Conservation (phyloP, 1,140 invertebrate species). For the Streblospio benedicti region DNA sequence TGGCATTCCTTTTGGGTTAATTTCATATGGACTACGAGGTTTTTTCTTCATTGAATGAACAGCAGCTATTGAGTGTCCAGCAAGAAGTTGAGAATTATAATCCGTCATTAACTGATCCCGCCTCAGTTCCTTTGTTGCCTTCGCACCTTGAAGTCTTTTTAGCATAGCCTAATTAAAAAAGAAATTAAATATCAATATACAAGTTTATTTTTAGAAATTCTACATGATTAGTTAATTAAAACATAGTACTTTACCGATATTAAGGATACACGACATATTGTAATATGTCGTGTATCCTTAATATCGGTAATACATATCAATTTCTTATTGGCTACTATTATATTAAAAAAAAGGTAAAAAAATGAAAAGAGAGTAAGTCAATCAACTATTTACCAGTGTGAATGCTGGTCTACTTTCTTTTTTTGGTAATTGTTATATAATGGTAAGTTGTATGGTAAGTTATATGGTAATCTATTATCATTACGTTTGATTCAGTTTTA, state of each 20-base stretch:
- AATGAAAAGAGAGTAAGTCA: too few relatives aligned
- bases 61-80: not conserved
- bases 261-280: not conserved
- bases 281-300: not conserved
- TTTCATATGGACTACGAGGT: slow-evolving; percentile 14
- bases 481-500: not conserved
- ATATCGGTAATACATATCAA: not conserved
- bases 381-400: too few relatives aligned
- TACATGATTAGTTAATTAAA: not conserved
- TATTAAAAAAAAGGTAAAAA: not conserved
- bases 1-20: slow-evolving; percentile 9
- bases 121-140: slow-evolving; percentile 27
- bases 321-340: not conserved
- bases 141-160: slow-evolving; percentile 33
- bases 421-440: not conserved
- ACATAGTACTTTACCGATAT: not conserved
- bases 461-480: not conserved
- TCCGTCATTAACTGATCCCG: slow-evolving; percentile 27
- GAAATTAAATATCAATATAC: slow-evolving; percentile 7
- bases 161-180: slow-evolving; percentile 34
- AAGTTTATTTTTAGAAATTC: not conserved
- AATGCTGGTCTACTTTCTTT: too few relatives aligned
- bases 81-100: slow-evolving; percentile 25
- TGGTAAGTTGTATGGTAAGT: not conserved
- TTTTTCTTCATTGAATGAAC: slow-evolving; percentile 8